Base-by-base conservation (phyloP, 2,797 vertebrate genomes). In the Calcarius lapponicus region DNA sequence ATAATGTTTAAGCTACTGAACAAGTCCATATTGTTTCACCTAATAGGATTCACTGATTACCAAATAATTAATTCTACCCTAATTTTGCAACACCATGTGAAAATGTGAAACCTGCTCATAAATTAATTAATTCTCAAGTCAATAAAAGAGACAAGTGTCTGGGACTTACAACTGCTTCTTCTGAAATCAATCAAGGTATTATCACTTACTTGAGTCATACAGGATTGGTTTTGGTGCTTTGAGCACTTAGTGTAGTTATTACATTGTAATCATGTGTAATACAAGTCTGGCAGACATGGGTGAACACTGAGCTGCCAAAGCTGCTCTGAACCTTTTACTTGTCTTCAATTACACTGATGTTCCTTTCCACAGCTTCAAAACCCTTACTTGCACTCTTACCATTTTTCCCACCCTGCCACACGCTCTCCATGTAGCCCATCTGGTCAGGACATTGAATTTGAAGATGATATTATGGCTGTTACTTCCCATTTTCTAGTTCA, bases 51-150 rank as follows among this genome's bases (percentile, higher is more conserved):
- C 86, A 72, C 93, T 14, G 2, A 95, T 93, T 93, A 95, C 25
- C 80, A 90, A 95, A 94, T 84, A 96, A 97, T 96, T 95, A 95
- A 96, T 96, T 95, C 90, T 76, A 69, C 80, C 80, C 47, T 86
- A 84, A 93, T 92, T 95, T 88, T 95, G 74, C 80, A 90, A 72
- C 56, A 88, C 69, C 32, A 61, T 69, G 57, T 90, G 88, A 91
- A 96, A 96, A 95, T 40, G 64, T 90, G 93, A 95, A 82, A 83
- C 78, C 29, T 11, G 20, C 80, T 96, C 90, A 96, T 94, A 89
- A 94, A 93, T 96, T 95, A 96, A 96, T 96, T 95, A 95, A 93
- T 73, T 53, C 60, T 64, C 75, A 86, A 91, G 80, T 96, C 91
- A 97, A 93, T 96, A 93, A 93, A 86, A 91, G 48, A 92, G 79